Conservation (phyloP, 2,797 vertebrate species). For the Peromyscus aztecus region DNA sequence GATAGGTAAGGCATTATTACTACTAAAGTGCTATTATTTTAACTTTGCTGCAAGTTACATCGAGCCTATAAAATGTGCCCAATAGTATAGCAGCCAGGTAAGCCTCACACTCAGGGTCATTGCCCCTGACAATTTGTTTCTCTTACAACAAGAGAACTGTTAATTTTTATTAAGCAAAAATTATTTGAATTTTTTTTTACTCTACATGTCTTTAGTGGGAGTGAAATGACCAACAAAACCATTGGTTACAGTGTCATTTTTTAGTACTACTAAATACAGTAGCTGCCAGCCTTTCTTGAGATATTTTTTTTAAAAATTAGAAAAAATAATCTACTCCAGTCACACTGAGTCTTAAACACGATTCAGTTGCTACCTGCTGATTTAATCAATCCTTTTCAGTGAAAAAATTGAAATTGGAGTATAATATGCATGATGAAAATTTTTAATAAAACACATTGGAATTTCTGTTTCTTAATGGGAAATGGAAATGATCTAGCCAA, state of each 20-base stretch:
- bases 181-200: conserved; percentile 80
- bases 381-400: conserved; percentile 88
- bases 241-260: conserved; percentile 72
- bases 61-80: conserved; percentile 82
- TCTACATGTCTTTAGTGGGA: conserved; percentile 82
- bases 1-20: conserved; percentile 87
- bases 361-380: conserved; percentile 88
- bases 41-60: conserved; percentile 85
- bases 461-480: conserved; percentile 82
- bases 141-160: conserved; percentile 82
- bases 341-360: conserved; percentile 88
- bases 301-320: conserved; percentile 61
- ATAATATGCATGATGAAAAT: conserved; percentile 87
- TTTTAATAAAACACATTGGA: conserved; percentile 87
- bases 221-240: conserved; percentile 77
- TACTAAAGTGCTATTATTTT: conserved; percentile 86
- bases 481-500: conserved; percentile 83
- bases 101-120: conserved; percentile 74
- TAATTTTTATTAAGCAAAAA: conserved; percentile 88
- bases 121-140: conserved; percentile 79
- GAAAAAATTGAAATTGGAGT: conserved; percentile 86
- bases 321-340: conserved; percentile 87
- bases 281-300: conserved; percentile 70
- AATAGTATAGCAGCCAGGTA: conserved; percentile 74
- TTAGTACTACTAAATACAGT: conserved; percentile 76